Conservation (phyloP, 2,113 vertebrate genomes). For the Syngnathus typhle region DNA sequence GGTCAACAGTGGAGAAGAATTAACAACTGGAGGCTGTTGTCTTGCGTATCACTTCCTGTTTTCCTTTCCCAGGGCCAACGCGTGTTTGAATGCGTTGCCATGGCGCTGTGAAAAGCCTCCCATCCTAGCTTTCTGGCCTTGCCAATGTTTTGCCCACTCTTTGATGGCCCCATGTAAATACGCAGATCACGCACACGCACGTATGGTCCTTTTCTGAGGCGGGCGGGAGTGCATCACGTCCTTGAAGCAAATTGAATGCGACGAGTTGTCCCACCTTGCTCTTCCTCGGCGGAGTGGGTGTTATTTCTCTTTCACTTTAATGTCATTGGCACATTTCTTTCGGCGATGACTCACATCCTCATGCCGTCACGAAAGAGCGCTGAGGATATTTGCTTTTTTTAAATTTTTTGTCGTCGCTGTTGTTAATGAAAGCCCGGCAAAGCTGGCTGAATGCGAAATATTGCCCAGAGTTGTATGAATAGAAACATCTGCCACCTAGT, state of each 20-base stretch:
- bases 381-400: constrained; percentile 21
- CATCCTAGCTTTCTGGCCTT: constrained; percentile 43
- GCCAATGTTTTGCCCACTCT: not conserved
- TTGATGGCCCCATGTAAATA: not conserved
- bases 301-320: constrained; percentile 6
- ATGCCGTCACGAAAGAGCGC: constrained; percentile 18
- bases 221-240: constrained; percentile 31
- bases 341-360: constrained; percentile 25
- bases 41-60: constrained; percentile 65
- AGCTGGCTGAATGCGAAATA: constrained; percentile 14
- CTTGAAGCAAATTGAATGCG: constrained; percentile 44
- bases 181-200: constrained; percentile 35
- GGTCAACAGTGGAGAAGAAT: constrained; percentile 48
- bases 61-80: constrained; percentile 67
- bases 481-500: too few species aligned
- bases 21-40: constrained; percentile 44
- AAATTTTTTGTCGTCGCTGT: constrained; percentile 12
- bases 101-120: constrained; percentile 52
- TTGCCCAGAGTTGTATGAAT: too few species aligned
- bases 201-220: constrained; percentile 44
- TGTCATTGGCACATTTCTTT: constrained; percentile 33
- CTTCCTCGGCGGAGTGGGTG: constrained; percentile 37
- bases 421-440: constrained; percentile 33
- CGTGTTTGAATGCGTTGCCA: constrained; percentile 68
- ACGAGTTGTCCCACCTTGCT: constrained; percentile 36